A percentile compares a stretch with the other conserved stretches of the same genome.
Conservation (phyloP, 2,888 invertebrate genomes). For the Sarcophaga caerulescens region DNA sequence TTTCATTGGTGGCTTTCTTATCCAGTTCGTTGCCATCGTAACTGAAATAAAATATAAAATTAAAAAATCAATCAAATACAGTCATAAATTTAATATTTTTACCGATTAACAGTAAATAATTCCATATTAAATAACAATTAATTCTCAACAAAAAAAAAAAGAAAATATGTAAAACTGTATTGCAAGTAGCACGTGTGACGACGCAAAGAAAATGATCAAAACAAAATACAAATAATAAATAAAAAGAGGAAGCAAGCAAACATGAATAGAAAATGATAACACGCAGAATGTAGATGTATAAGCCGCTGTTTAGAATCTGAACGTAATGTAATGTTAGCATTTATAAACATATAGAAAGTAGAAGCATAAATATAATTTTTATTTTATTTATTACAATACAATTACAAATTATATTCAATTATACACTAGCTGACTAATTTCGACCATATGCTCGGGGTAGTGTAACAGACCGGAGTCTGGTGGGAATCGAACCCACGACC, state of each 20-base stretch:
- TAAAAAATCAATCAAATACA: background rate
- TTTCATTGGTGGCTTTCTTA: conserved; percentile 79
- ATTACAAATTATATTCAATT: too few relatives aligned
- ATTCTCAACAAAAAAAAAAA: background rate
- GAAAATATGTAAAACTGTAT: background rate
- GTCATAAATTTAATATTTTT: conserved; percentile 60
- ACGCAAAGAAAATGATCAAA: conserved; percentile 4
- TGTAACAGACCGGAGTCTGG: too few relatives aligned
- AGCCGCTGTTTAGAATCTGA: too few relatives aligned
- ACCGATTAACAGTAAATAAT: conserved; percentile 88
- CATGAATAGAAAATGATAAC: background rate
- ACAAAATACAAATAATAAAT: background rate
- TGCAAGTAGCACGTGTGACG: conserved; percentile 39
- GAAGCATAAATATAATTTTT: too few relatives aligned
- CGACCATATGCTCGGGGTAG: too few relatives aligned
- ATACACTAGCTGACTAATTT: too few relatives aligned
- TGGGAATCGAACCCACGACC: too few relatives aligned
- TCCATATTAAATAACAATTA: conserved; percentile 82
- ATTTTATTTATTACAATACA: too few relatives aligned
- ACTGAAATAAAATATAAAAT: conserved; percentile 35
- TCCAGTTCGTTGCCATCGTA: conserved; percentile 68
- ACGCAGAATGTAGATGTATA: background rate
- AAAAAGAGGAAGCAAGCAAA: background rate
- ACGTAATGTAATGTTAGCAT: too few relatives aligned
- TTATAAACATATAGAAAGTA: too few relatives aligned